Evolutionary conservation across 2,888 invertebrate species (phyloP).

Genomic region (Parnassius smintheus): DNA sequence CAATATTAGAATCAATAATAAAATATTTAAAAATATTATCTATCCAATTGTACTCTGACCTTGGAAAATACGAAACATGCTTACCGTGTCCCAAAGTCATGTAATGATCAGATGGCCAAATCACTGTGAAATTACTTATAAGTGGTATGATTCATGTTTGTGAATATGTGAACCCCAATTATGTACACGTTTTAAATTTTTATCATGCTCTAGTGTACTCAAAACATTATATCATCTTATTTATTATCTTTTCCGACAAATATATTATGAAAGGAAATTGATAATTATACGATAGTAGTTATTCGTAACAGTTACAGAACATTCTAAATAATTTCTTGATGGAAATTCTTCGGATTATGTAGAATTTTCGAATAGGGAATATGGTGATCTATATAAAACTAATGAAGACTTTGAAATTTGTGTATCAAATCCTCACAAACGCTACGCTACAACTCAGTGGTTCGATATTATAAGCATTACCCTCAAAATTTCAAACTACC

Average conservation of each 20-base stretch:
- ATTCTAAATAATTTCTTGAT: no score
- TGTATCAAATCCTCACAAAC: no score
- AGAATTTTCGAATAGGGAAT: no score
- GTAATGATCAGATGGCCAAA: conserved; percentile 12
- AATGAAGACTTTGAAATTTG: no score
- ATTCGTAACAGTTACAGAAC: no score
- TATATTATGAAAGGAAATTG: background rate
- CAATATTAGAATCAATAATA: no score
- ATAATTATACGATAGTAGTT: no score
- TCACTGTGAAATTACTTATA: conserved; percentile 16
- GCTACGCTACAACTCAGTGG: no score
- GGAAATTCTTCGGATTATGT: no score
- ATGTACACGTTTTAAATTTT: conserved; percentile 8
- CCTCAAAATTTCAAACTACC: no score
- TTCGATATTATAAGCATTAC: no score
- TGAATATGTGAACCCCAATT: conserved; percentile 15
- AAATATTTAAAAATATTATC: background rate
- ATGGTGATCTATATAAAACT: no score
- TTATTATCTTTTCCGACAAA: conserved; percentile 1
- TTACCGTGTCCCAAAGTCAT: conserved; percentile 14
- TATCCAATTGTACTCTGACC: conserved; percentile 11
- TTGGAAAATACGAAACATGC: background rate
- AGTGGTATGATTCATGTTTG: conserved; percentile 6
- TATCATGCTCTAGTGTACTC: background rate
- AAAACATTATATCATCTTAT: background rate